phyloP scores from a whole-genome alignment of 2,797 vertebrate genomes.

The Lophotriccus pileatus region DNA sequence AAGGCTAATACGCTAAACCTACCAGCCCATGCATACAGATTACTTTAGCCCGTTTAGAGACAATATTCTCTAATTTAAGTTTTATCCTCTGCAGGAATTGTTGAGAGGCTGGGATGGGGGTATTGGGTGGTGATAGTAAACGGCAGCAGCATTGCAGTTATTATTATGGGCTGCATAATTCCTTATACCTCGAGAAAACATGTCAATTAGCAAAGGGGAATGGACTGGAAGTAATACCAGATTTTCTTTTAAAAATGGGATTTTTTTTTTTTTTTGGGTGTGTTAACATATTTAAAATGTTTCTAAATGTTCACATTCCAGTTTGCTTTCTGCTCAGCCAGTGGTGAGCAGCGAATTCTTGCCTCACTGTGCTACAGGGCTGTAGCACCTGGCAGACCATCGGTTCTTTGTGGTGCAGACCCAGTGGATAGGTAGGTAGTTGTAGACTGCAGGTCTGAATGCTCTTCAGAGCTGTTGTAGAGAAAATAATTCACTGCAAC shows the following conservation, averaged over 20 bases:
- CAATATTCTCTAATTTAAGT: background rate
- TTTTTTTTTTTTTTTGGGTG: background rate
- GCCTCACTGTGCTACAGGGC: fast-evolving
- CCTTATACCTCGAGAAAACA: fast-evolving
- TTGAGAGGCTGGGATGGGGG: background rate
- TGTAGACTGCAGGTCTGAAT: background rate
- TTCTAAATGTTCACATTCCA: fast-evolving
- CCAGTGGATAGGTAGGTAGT: background rate
- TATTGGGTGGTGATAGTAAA: background rate
- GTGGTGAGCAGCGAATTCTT: background rate
- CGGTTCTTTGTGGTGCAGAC: background rate
- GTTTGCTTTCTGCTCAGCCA: background rate
- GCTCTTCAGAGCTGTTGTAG: background rate
- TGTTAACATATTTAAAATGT: background rate
- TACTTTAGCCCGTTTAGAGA: background rate
- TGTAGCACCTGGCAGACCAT: background rate
- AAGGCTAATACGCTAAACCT: background rate
- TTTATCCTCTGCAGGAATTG: background rate
- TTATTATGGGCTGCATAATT: background rate
- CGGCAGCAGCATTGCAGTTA: background rate
- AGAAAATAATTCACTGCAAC: background rate
- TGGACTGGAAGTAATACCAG: fast-evolving
- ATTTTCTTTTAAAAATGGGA: background rate
- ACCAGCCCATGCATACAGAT: background rate
- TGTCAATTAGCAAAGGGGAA: background rate